phyloP scores from a whole-genome alignment of 2,113 vertebrate species.

The Columba janthina region DNA sequence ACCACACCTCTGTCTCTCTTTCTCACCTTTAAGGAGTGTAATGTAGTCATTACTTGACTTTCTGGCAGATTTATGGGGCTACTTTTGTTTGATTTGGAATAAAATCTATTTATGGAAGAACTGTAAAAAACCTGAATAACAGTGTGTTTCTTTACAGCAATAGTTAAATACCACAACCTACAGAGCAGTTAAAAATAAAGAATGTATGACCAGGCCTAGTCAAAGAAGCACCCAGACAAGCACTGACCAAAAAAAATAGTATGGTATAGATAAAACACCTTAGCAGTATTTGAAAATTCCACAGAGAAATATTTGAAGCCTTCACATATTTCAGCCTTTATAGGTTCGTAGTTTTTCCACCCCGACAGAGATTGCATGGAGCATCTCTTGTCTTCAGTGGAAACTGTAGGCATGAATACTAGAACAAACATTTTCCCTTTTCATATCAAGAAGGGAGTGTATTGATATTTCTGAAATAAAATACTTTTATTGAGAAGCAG shows the following conservation, averaged over 20 bases:
- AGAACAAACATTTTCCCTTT: not conserved
- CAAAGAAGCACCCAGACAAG: not conserved
- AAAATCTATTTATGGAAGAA: not conserved
- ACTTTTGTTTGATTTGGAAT: not conserved
- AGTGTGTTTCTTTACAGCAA: not conserved
- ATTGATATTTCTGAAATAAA: not conserved
- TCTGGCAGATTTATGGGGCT: not conserved
- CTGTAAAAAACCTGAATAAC: not conserved
- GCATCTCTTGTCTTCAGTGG: not conserved
- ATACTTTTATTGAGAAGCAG: not conserved
- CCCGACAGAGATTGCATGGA: not conserved
- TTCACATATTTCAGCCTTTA: not conserved
- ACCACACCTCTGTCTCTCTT: not conserved
- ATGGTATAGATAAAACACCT: not conserved
- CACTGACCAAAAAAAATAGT: not conserved
- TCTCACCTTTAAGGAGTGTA: not conserved
- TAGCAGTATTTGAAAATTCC: not conserved
- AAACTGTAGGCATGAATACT: not conserved
- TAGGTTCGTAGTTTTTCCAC: not conserved
- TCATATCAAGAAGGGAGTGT: not conserved
- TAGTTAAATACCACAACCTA: not conserved
- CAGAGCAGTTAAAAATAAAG: not conserved
- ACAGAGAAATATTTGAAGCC: not conserved
- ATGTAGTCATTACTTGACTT: not conserved
- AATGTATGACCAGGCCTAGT: not conserved